These are phyloP conservation scores for Myotis daubentonii DNA, from an alignment of 2,797 vertebrate species.

Conservation along the genomic window DNA sequence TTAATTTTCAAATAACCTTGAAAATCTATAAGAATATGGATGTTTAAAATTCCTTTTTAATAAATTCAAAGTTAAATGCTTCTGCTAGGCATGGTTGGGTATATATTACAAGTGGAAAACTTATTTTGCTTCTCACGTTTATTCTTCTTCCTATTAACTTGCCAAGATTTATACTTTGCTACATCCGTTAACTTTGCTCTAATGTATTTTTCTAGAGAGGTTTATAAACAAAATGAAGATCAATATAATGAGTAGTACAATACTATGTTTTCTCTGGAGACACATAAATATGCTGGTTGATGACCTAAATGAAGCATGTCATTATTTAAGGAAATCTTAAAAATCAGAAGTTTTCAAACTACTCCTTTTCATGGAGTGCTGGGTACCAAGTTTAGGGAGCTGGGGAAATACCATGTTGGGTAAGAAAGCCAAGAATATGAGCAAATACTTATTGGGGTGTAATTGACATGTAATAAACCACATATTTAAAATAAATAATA, in stretches of 20 bases:
- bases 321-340: conserved; percentile 49
- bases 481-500: conserved; percentile 58
- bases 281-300: conserved; percentile 6
- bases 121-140: conserved; percentile 55
- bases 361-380: background rate
- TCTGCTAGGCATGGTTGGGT: background rate
- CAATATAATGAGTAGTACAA: background rate
- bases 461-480: background rate
- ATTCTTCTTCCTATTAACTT: background rate
- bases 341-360: conserved; percentile 10
- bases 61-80: conserved; percentile 3
- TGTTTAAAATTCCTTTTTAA: conserved; percentile 40
- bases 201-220: background rate
- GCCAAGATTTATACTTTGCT: conserved; percentile 29
- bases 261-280: conserved; percentile 15
- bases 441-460: background rate
- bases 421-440: background rate
- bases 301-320: conserved; percentile 29
- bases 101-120: background rate
- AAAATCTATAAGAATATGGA: conserved; percentile 30
- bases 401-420: background rate
- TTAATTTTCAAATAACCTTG: conserved; percentile 38
- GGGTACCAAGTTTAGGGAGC: background rate
- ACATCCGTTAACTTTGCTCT: conserved; percentile 22
- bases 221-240: conserved; percentile 32